A percentile compares a stretch with the other conserved stretches of the same genome.
Conservation (phyloP, 2,888 invertebrate genomes). For the Camptogramma bilineatum region DNA sequence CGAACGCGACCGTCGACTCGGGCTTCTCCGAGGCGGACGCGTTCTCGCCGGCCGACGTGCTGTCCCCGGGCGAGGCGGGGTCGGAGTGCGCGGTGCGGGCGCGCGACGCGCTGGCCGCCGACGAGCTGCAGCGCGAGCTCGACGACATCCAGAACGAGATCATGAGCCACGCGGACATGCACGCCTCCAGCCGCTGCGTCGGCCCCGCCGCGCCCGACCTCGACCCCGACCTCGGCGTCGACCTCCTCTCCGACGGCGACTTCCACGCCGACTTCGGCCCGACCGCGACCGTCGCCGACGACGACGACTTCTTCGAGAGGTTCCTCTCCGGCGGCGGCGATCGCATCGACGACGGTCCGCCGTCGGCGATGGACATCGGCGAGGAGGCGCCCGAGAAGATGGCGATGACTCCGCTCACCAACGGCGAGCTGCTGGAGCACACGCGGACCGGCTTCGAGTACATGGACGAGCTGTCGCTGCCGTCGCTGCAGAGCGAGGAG, state of each 20-base stretch:
- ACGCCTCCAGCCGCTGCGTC: conserved; percentile 54
- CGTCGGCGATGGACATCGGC: conserved; percentile 70
- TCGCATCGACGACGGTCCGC: conserved; percentile 59
- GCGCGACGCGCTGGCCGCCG: conserved; percentile 71
- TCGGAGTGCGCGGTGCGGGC: conserved; percentile 65
- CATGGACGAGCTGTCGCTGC: conserved; percentile 77
- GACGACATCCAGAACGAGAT: conserved; percentile 80
- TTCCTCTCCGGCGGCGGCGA: conserved; percentile 67
- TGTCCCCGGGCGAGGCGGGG: conserved; percentile 68
- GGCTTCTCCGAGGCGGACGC: conserved; percentile 48
- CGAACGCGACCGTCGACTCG: conserved; percentile 68
- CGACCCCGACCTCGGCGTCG: conserved; percentile 64
- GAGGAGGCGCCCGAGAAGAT: conserved; percentile 70
- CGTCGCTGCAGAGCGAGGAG: conserved; percentile 76
- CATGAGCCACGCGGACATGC: conserved; percentile 72
- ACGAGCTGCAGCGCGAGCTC: conserved; percentile 74
- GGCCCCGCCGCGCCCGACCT: conserved; percentile 57
- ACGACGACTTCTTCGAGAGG: conserved; percentile 75
- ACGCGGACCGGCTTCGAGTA: conserved; percentile 73
- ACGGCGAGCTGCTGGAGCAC: conserved; percentile 76
- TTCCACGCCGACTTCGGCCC: conserved; percentile 71
- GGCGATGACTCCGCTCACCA: conserved; percentile 72
- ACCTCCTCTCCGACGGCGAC: conserved; percentile 62
- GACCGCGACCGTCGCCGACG: conserved; percentile 64
- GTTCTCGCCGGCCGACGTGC: conserved; percentile 54